These are phyloP conservation scores for Emmelina monodactyla DNA, from an alignment of 2,888 invertebrate genomes.

Conservation along the genomic window DNA sequence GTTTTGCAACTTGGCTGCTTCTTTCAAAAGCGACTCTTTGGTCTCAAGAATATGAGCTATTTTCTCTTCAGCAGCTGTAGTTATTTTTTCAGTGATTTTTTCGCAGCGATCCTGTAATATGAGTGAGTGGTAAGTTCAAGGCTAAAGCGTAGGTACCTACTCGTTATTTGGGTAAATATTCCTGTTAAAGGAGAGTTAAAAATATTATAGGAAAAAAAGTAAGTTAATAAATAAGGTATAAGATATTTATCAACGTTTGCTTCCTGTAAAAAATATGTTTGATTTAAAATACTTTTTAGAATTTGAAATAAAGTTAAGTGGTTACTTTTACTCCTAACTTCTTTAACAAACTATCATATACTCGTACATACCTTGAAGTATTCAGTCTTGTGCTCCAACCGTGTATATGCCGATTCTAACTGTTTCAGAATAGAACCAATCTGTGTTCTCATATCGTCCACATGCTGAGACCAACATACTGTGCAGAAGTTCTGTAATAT, in stretches of 20 bases:
- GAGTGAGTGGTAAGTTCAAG: too few species aligned
- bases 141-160: too few species aligned
- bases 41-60: conserved; percentile 52
- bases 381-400: conserved; percentile 63
- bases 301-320: too few species aligned
- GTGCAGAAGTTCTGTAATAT: conserved; percentile 64
- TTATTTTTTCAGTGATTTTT: conserved; percentile 59
- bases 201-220: too few species aligned
- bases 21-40: conserved; percentile 44
- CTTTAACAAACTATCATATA: too few species aligned
- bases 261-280: too few species aligned
- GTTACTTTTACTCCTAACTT: too few species aligned
- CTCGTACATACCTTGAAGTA: conserved; percentile 65
- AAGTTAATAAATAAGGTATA: too few species aligned
- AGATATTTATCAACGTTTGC: too few species aligned
- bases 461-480: conserved; percentile 68
- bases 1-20: conserved; percentile 45
- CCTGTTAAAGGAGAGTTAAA: too few species aligned
- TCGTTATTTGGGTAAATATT: too few species aligned
- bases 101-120: conserved; percentile 56
- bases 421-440: conserved; percentile 63
- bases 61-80: conserved; percentile 55
- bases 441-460: conserved; percentile 66
- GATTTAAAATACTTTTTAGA: too few species aligned
- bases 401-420: conserved; percentile 54